Base-by-base conservation (phyloP, 1,140 invertebrate genomes). In the Brachionus sp. region DNA sequence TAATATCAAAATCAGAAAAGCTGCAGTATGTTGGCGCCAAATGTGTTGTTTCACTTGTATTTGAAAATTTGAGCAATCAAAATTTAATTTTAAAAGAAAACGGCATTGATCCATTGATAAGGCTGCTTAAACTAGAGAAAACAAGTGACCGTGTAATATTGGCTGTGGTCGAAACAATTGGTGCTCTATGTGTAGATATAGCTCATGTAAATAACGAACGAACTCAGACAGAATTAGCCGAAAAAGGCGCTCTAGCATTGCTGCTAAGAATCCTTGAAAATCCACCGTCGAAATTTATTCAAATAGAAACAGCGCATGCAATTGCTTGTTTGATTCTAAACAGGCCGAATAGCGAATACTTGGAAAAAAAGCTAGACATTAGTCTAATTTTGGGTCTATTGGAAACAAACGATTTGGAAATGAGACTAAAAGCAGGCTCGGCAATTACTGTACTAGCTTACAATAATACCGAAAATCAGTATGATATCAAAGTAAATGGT, bases 401-500 rank as follows among this genome's bases (percentile, higher is more conserved):
- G 35, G 50, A 80, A 19, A 80, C 77, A 9, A 53, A 80, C 25
- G 77, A 80, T 44, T 80, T 80, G n/a, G 77, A 62, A 80, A 80
- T 66, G 77, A 62, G 77, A 33, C 78, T 89, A n/a, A 85, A 86
- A 35, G 87, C 87, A 35, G 88, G 88, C 0, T 87, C 86, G 85
- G 88, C 88, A 3, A 84, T 89, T 73, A 86, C 88, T 39, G 87
- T 88, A 62, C 89, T 89, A 85, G 88, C 87, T 1, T 89, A 88
- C 83, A 89, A 89, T 85, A 89, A 89, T 82, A 87, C 87, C 9
- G 86, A 87, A 25, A 87, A 89, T 83, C 88, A 89, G 85, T 88
- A 85, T 84, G 85, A 86, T 5, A 89, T 89, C 39, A 75, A 86
- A 66, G 86, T 88, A 50, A 87, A 88, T 4, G 88, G 88, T 10